A percentile compares a stretch with the other conserved stretches of the same genome.
phyloP scores from a whole-genome alignment of 2,797 vertebrate genomes.

The Rhinella marina region DNA sequence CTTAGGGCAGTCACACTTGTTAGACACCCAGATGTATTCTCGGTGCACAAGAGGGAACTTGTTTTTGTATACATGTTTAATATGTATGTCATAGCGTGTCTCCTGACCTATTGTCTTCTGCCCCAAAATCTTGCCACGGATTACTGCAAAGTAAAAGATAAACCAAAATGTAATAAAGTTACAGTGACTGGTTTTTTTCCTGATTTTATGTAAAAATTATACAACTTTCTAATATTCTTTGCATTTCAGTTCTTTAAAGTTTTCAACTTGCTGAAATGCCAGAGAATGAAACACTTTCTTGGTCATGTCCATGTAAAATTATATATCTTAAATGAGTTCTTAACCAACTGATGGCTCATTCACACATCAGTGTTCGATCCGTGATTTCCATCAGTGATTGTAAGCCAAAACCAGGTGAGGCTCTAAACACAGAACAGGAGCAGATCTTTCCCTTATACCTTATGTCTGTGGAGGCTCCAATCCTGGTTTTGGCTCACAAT shows the following conservation, averaged over 20 bases:
- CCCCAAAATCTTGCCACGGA: constrained; percentile 72
- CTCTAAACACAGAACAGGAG: no score
- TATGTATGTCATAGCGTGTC: constrained; percentile 75
- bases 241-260: neutral
- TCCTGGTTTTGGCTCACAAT: no score
- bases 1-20: constrained; percentile 73
- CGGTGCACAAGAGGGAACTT: constrained; percentile 69
- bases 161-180: neutral
- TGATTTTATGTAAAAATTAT: neutral
- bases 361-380: no score
- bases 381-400: no score
- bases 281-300: neutral
- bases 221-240: neutral
- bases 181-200: neutral
- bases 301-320: neutral
- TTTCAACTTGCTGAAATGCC: neutral
- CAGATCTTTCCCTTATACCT: no score
- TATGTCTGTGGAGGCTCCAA: no score
- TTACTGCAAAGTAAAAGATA: constrained; percentile 65
- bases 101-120: constrained; percentile 70
- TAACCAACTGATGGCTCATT: no score
- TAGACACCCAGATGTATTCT: constrained; percentile 77
- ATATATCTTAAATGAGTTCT: no score
- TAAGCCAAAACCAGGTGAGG: no score
- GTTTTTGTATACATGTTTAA: constrained; percentile 70